Evolutionary conservation across 1,140 invertebrate genomes (phyloP).

Genomic region (Zaprionus inermis): DNA sequence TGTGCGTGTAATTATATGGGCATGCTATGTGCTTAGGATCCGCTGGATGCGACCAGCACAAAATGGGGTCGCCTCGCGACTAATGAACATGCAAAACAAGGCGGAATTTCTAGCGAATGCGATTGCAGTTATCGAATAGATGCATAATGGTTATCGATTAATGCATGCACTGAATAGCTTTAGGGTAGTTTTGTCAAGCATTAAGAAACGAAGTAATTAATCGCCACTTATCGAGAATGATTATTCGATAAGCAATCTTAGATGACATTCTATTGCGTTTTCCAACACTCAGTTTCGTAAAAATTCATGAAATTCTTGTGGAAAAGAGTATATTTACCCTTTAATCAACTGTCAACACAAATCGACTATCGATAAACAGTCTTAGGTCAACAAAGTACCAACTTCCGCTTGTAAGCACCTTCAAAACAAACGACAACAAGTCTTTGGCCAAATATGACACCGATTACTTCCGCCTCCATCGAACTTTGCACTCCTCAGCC

Average conservation of each 20-base stretch:
- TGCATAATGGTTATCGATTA: background rate
- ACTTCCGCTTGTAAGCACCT: constrained; percentile 26
- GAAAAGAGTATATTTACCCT: no score
- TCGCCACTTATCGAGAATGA: background rate
- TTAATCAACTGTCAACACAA: no score
- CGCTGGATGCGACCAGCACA: constrained; percentile 7
- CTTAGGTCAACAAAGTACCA: background rate
- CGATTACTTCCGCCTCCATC: constrained; percentile 30
- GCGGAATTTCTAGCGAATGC: constrained; percentile 12
- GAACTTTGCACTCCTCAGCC: constrained; percentile 34
- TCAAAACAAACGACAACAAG: background rate
- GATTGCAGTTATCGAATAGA: background rate
- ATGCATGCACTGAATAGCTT: background rate
- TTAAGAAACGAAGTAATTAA: rapidly evolving
- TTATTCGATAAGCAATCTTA: background rate
- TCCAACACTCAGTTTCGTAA: no score
- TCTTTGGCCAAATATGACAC: background rate
- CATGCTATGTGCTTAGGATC: constrained; percentile 61
- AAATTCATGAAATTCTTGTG: no score
- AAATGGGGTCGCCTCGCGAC: background rate
- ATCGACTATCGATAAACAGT: background rate
- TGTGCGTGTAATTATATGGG: constrained; percentile 79
- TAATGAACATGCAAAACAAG: constrained; percentile 24
- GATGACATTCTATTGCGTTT: no score
- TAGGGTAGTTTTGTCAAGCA: background rate